phyloP scores from a whole-genome alignment of 37 sponge, comb jelly and placozoan genomes.

The Corticium candelabrum region DNA sequence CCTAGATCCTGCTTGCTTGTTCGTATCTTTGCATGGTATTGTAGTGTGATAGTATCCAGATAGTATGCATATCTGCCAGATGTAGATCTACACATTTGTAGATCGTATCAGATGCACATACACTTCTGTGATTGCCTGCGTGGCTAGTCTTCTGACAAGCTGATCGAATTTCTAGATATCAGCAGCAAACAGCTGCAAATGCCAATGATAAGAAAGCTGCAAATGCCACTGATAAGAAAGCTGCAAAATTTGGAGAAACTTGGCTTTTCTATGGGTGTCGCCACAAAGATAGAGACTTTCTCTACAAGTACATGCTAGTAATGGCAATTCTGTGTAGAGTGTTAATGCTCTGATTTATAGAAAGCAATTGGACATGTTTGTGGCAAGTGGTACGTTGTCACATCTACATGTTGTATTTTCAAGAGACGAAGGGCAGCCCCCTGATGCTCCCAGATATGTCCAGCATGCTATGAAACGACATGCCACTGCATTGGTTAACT shows the following conservation, averaged over 20 bases:
- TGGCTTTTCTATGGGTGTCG: slow-evolving; percentile 84
- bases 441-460: slow-evolving; percentile 41
- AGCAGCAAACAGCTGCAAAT: not conserved
- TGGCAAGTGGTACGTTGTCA: slow-evolving; percentile 28
- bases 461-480: slow-evolving; percentile 60
- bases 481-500: slow-evolving; percentile 29
- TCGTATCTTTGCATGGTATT: not conserved
- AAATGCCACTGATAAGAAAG: too few species aligned
- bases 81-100: too few species aligned
- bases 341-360: slow-evolving; percentile 12
- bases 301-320: slow-evolving; percentile 51
- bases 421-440: slow-evolving; percentile 14
- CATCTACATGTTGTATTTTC: slow-evolving; percentile 48
- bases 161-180: not conserved
- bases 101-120: too few species aligned
- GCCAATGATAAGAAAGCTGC: not conserved
- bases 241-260: slow-evolving; percentile 18
- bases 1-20: too few species aligned
- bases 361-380: slow-evolving; percentile 26
- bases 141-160: too few species aligned
- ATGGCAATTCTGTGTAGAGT: not conserved
- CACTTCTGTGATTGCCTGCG: too few species aligned
- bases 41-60: not conserved
- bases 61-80: too few species aligned
- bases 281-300: slow-evolving; percentile 59